Conservation (phyloP, 2,113 vertebrate species). For the Caretta caretta region DNA sequence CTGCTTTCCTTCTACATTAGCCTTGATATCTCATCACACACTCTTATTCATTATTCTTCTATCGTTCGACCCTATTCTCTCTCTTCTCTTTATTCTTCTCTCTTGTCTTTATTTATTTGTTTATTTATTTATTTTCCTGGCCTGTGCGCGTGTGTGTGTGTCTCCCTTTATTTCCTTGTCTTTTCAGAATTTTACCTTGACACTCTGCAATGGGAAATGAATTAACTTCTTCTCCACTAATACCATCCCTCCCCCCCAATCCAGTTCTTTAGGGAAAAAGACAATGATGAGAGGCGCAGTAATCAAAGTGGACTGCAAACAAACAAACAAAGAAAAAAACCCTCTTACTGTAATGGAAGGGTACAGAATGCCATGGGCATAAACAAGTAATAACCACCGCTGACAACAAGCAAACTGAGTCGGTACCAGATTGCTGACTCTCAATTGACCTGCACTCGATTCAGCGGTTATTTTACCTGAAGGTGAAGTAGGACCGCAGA, state of each 20-base stretch:
- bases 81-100: not conserved
- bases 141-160: not conserved
- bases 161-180: not conserved
- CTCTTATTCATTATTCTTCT: not conserved
- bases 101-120: not conserved
- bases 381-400: not conserved
- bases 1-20: not conserved
- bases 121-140: not conserved
- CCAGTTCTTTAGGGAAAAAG: not conserved
- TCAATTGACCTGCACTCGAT: not conserved
- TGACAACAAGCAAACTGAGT: not conserved
- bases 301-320: not conserved
- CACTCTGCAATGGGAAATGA: not conserved
- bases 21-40: not conserved
- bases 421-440: not conserved
- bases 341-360: not conserved
- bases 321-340: not conserved
- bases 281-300: not conserved
- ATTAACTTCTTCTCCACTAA: not conserved
- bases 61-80: not conserved
- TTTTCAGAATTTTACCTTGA: not conserved
- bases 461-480: not conserved
- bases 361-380: not conserved
- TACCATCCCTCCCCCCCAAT: not conserved
- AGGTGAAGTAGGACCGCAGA: fast-evolving